Conservation (phyloP, 1,140 invertebrate species). For the Leucophenga varia region DNA sequence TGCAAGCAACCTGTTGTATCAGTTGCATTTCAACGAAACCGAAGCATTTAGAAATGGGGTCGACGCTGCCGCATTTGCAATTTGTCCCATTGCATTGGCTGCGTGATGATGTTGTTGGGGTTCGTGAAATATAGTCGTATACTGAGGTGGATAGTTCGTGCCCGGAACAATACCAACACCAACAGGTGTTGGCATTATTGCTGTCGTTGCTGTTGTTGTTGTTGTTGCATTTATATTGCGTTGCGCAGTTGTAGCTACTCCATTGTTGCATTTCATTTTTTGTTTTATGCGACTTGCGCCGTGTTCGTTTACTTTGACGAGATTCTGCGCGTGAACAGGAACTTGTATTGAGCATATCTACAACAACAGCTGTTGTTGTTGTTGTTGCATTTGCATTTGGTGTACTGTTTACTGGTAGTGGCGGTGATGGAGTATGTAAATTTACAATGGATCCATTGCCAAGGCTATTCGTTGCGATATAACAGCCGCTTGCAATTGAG, state of each 20-base stretch:
- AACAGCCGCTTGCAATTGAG: conserved; percentile 6
- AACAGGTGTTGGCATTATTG: conserved; percentile 22
- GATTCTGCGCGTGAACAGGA: conserved; percentile 29
- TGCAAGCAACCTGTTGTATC: conserved; percentile 7
- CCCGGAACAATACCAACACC: conserved; percentile 2
- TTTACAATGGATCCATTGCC: too few species aligned
- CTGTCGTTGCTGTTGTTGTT: not conserved
- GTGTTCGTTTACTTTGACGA: conserved; percentile 34
- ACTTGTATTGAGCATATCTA: conserved; percentile 32
- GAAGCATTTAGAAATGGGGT: conserved; percentile 25
- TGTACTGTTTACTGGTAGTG: not conserved
- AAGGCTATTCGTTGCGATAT: conserved; percentile 6
- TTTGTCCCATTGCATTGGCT: conserved; percentile 28
- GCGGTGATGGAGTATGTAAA: too few species aligned
- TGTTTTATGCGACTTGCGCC: conserved; percentile 31
- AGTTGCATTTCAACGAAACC: not conserved
- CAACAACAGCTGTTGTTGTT: not conserved
- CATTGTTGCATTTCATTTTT: conserved; percentile 24
- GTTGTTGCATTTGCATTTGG: not conserved
- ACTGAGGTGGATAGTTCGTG: conserved; percentile 37
- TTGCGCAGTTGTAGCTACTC: conserved; percentile 10
- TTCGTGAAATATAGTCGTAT: conserved; percentile 42
- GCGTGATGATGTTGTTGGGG: conserved; percentile 22
- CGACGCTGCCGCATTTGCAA: conserved; percentile 24
- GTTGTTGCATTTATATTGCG: too few species aligned